Evolutionary conservation across 1,140 invertebrate genomes (phyloP).

Genomic region (Triops cancriformis): DNA sequence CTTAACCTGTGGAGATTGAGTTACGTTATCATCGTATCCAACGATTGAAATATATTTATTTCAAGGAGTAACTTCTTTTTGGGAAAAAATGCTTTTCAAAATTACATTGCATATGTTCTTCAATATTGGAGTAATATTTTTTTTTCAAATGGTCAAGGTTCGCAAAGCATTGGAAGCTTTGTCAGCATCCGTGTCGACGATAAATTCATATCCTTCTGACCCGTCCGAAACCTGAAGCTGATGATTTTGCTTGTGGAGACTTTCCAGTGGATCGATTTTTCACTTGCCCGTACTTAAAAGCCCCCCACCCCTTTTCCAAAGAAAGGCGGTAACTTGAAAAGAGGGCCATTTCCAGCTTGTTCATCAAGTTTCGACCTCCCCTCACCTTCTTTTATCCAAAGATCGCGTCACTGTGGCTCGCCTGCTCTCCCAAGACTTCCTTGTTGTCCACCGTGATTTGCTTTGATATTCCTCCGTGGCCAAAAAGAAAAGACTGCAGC

Average conservation of each 20-base stretch:
- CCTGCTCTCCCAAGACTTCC: neutral
- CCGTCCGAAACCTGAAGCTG: neutral
- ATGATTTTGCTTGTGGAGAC: too few relatives aligned
- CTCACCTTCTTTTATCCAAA: neutral
- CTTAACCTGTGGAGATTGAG: too few relatives aligned
- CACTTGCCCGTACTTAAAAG: neutral
- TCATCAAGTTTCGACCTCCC: neutral
- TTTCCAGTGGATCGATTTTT: neutral
- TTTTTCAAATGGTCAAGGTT: neutral
- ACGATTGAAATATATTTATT: too few relatives aligned
- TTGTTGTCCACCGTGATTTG: neutral
- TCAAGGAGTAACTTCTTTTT: too few relatives aligned
- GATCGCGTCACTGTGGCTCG: neutral
- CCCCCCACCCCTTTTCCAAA: too few relatives aligned
- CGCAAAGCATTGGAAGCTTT: neutral
- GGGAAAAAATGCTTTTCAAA: neutral
- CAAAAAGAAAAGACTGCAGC: neutral
- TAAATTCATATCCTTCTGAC: conserved; percentile 2
- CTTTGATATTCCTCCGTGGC: neutral
- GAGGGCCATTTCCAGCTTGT: neutral
- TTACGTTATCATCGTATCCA: too few relatives aligned
- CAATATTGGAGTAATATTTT: neutral
- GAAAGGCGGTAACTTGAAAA: neutral
- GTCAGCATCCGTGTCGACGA: neutral
- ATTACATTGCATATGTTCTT: neutral